Conservation (phyloP, 2,888 invertebrate genomes). For the Acanthosepion lycidas region DNA sequence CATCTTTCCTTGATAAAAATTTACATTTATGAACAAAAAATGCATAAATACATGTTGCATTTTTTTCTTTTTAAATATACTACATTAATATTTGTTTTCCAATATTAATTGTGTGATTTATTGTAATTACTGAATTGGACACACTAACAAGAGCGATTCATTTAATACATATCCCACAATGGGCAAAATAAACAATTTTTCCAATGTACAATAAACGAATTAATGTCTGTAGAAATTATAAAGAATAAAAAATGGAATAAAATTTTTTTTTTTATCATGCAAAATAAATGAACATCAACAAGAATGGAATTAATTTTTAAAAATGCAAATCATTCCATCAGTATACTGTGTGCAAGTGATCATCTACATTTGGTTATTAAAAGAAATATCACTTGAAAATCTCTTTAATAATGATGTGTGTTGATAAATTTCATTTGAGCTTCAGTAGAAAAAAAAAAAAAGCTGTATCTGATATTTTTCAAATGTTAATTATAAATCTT, state of each 20-base stretch:
- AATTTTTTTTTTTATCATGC: neutral
- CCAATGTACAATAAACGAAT: neutral
- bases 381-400: conserved; percentile 15
- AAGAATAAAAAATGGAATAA: neutral
- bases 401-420: neutral
- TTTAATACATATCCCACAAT: neutral
- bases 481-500: neutral
- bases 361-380: conserved; percentile 15
- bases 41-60: no score
- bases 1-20: no score
- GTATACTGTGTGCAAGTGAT: neutral
- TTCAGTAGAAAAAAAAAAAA: no score
- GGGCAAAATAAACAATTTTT: neutral
- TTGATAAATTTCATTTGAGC: neutral
- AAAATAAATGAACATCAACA: neutral
- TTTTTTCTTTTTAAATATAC: no score
- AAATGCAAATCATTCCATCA: neutral
- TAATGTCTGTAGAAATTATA: neutral
- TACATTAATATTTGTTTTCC: no score
- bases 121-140: neutral
- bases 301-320: neutral
- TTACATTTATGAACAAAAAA: no score
- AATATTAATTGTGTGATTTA: neutral
- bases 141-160: neutral
- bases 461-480: no score